These are phyloP conservation scores for Centropus unirufus DNA, from an alignment of 2,113 vertebrate species.

Conservation along the genomic window DNA sequence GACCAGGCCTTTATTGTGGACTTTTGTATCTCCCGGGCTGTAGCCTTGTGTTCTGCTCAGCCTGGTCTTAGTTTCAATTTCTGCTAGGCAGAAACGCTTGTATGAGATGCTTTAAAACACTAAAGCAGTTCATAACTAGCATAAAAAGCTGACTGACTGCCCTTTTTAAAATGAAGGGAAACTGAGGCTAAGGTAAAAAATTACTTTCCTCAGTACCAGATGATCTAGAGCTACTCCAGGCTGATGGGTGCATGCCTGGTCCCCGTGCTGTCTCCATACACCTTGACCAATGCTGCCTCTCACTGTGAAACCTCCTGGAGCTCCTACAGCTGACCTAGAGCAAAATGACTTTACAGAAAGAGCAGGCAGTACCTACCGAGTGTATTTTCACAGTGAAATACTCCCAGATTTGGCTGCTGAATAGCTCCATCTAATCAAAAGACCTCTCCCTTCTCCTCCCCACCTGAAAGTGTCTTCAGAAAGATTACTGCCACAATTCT, in stretches of 20 bases:
- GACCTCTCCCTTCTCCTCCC: background rate
- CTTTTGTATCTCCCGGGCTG: background rate
- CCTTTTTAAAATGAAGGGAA: background rate
- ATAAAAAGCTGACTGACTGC: background rate
- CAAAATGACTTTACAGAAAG: background rate
- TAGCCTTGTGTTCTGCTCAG: background rate
- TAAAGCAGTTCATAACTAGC: background rate
- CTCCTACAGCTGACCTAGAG: background rate
- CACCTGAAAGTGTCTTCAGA: background rate
- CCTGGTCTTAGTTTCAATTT: background rate
- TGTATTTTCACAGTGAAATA: background rate
- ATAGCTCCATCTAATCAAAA: background rate
- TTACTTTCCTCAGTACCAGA: background rate
- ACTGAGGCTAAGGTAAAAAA: background rate
- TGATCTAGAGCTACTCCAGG: background rate
- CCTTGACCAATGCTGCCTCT: background rate
- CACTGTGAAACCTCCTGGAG: fast-evolving
- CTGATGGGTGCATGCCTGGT: too few relatives aligned
- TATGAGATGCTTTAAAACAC: background rate
- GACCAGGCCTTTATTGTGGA: background rate
- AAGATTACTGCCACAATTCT: background rate
- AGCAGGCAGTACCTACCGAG: background rate
- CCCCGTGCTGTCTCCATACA: background rate
- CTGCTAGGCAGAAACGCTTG: background rate
- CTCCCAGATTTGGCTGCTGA: background rate